These are phyloP conservation scores for Pterostichus niger DNA, from an alignment of 2,888 invertebrate genomes.

Conservation along the genomic window DNA sequence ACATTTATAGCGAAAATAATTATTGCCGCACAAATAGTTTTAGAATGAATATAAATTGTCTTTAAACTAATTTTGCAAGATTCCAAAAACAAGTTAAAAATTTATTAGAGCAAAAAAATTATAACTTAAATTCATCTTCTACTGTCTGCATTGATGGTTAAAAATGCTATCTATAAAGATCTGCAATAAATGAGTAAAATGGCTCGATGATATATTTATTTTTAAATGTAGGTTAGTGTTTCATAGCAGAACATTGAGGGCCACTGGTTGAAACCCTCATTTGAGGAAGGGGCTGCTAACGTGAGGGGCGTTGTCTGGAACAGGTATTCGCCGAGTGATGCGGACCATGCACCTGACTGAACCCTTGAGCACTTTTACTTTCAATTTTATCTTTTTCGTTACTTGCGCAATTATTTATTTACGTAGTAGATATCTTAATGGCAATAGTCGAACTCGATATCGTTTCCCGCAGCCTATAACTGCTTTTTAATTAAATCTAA, in stretches of 20 bases:
- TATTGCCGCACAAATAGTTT: no score
- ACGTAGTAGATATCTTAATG: no score
- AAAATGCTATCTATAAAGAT: not conserved
- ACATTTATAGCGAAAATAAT: no score
- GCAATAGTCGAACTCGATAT: no score
- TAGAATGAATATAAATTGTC: no score
- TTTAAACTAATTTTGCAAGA: no score
- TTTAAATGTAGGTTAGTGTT: slow-evolving; percentile 42
- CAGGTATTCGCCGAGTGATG: slow-evolving; percentile 59
- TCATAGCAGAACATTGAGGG: not conserved
- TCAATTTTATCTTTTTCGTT: slow-evolving; percentile 15
- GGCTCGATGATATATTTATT: not conserved
- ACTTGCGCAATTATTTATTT: no score
- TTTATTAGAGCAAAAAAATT: not conserved
- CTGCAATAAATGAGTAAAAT: not conserved
- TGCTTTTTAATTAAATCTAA: no score
- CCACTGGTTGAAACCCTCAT: slow-evolving; percentile 14
- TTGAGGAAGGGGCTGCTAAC: slow-evolving; percentile 46
- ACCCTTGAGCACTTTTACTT: slow-evolving; percentile 52
- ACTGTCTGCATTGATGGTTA: not conserved
- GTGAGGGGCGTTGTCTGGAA: slow-evolving; percentile 52
- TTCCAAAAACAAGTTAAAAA: not conserved
- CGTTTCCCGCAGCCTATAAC: no score
- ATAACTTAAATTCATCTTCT: not conserved
- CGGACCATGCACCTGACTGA: slow-evolving; percentile 54